phyloP scores from a whole-genome alignment of 1,140 invertebrate species.

The Dendrolimus punctatus region DNA sequence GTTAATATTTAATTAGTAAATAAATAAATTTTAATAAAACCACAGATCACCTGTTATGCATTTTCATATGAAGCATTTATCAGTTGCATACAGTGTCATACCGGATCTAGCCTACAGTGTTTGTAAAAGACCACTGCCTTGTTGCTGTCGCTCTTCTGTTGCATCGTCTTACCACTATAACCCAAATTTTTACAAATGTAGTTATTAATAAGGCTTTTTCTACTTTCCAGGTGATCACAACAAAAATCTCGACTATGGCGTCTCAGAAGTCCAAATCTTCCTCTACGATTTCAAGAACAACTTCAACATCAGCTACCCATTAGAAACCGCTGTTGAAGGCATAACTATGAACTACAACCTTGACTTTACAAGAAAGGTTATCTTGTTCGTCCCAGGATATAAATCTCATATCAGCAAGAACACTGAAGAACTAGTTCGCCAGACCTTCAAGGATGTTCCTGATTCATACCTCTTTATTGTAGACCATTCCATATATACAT shows the following conservation, averaged over 20 bases:
- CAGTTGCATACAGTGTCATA: neutral
- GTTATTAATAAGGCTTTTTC: constrained; percentile 1
- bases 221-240: constrained; percentile 54
- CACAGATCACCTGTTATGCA: too few species aligned
- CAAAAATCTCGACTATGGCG: constrained; percentile 32
- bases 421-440: constrained; percentile 42
- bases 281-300: constrained; percentile 62
- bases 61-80: neutral
- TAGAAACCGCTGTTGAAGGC: constrained; percentile 29
- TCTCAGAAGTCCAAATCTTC: constrained; percentile 39
- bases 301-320: constrained; percentile 44
- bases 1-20: too few species aligned
- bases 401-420: constrained; percentile 47
- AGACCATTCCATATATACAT: constrained; percentile 55
- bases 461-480: constrained; percentile 53
- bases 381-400: constrained; percentile 57
- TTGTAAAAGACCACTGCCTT: too few species aligned
- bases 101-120: too few species aligned
- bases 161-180: neutral
- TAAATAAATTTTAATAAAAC: too few species aligned
- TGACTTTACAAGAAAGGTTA: constrained; percentile 37
- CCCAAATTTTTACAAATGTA: neutral
- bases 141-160: too few species aligned
- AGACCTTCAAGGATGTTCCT: constrained; percentile 43
- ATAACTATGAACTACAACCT: constrained; percentile 38